A percentile compares a stretch with the other conserved stretches of the same genome.
These are phyloP conservation scores for Sinocyclocheilus anophthalmus DNA, from an alignment of 2,113 vertebrate genomes.

Conservation along the genomic window DNA sequence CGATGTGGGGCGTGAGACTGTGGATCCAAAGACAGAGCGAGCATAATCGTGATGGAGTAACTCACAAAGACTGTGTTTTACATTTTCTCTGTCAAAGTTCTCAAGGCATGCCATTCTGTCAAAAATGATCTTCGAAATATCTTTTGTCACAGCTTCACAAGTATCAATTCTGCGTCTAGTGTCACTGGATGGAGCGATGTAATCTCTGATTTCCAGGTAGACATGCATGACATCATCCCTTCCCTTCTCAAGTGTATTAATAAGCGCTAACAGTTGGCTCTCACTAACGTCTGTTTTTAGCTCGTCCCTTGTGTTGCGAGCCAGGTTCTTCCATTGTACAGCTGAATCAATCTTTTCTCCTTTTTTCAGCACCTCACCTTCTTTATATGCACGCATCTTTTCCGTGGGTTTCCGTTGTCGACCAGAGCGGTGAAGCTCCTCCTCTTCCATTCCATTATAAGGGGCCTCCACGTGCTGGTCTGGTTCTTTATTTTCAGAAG, in stretches of 20 bases:
- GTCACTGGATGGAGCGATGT: slow-evolving; percentile 6
- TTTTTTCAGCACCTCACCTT: slow-evolving; percentile 22
- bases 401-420: slow-evolving; percentile 7
- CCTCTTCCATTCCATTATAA: not conserved
- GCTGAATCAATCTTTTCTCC: not conserved
- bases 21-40: too few species aligned
- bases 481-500: not conserved
- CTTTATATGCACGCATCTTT: slow-evolving; percentile 36
- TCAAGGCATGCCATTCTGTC: not conserved
- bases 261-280: slow-evolving; percentile 6
- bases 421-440: not conserved
- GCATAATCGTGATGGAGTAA: not conserved
- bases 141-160: not conserved
- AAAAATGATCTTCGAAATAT: not conserved
- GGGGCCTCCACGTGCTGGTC: not conserved
- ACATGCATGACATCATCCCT: slow-evolving; percentile 17
- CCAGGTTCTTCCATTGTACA: slow-evolving; percentile 22
- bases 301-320: slow-evolving; percentile 19
- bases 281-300: slow-evolving; percentile 20
- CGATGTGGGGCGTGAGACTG: not conserved
- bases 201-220: slow-evolving; percentile 30
- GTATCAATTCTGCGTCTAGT: not conserved
- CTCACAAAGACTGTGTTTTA: not conserved
- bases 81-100: not conserved
- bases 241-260: slow-evolving; percentile 23